Conservation (phyloP, 2,113 vertebrate species). For the Pluvialis apricaria region DNA sequence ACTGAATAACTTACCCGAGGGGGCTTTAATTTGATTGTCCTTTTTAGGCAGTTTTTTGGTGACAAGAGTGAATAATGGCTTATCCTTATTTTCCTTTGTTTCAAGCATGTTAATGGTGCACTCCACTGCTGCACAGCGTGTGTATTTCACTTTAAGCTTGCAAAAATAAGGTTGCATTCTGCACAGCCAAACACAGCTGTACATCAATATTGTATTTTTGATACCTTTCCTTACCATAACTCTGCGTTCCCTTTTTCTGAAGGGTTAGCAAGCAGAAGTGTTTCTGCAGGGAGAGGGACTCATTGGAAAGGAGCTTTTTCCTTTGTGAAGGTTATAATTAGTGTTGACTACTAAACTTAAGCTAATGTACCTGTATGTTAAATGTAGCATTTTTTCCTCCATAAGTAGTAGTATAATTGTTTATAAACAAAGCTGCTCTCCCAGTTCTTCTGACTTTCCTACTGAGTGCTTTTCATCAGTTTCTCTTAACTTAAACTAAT, state of each 20-base stretch:
- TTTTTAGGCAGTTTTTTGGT: background rate
- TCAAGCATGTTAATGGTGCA: slow-evolving; percentile 12
- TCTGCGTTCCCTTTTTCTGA: background rate
- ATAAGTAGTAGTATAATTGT: background rate
- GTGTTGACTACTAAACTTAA: background rate
- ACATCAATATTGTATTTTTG: background rate
- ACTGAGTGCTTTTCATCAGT: background rate
- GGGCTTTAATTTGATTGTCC: background rate
- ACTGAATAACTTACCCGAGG: background rate
- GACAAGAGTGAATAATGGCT: background rate
- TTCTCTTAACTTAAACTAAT: background rate
- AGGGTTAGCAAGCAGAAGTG: background rate
- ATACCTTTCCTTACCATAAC: background rate
- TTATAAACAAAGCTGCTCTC: background rate
- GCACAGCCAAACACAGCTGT: background rate
- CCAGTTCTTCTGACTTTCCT: background rate
- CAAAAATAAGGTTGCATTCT: background rate
- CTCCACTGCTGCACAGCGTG: background rate
- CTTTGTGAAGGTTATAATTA: background rate
- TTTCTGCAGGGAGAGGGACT: background rate
- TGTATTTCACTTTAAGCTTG: background rate
- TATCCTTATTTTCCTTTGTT: background rate
- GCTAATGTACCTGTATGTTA: background rate
- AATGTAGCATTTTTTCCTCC: background rate
- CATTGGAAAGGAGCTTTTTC: background rate